phyloP scores from a whole-genome alignment of 2,797 vertebrate species.

The Coendou prehensilis region DNA sequence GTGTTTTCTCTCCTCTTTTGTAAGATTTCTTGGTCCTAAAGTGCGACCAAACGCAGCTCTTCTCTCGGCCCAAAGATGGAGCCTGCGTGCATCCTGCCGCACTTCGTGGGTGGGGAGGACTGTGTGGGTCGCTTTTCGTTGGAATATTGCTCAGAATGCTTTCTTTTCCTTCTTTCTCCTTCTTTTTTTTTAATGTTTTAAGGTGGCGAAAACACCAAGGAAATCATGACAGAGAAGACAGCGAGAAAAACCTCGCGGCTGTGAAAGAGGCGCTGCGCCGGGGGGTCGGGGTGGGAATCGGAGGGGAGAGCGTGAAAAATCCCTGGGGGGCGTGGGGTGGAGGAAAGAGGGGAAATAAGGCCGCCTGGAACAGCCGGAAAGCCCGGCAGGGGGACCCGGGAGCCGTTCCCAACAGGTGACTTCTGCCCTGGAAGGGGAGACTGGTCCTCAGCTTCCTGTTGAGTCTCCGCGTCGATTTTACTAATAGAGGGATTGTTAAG shows the following conservation, averaged over 20 bases:
- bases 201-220: constrained; percentile 40
- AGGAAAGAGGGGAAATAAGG: constrained; percentile 52
- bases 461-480: constrained; percentile 79
- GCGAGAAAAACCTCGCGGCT: background rate
- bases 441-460: constrained; percentile 80
- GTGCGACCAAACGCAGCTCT: constrained; percentile 47
- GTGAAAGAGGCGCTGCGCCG: constrained; percentile 17
- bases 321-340: background rate
- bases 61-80: constrained; percentile 43
- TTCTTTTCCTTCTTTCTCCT: background rate
- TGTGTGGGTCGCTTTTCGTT: constrained; percentile 69
- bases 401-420: constrained; percentile 92
- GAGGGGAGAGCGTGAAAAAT: constrained; percentile 73
- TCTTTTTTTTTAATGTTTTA: constrained; percentile 33
- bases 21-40: constrained; percentile 48
- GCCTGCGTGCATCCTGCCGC: constrained; percentile 51
- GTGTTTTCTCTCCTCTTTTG: constrained; percentile 67
- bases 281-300: constrained; percentile 70
- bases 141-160: constrained; percentile 67
- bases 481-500: constrained; percentile 87
- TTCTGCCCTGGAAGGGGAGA: constrained; percentile 80
- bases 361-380: constrained; percentile 70
- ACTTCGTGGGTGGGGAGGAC: constrained; percentile 55
- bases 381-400: constrained; percentile 84
- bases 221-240: constrained; percentile 4